Conservation (phyloP, 2,113 vertebrate species). For the Aptenodytes patagonicus region DNA sequence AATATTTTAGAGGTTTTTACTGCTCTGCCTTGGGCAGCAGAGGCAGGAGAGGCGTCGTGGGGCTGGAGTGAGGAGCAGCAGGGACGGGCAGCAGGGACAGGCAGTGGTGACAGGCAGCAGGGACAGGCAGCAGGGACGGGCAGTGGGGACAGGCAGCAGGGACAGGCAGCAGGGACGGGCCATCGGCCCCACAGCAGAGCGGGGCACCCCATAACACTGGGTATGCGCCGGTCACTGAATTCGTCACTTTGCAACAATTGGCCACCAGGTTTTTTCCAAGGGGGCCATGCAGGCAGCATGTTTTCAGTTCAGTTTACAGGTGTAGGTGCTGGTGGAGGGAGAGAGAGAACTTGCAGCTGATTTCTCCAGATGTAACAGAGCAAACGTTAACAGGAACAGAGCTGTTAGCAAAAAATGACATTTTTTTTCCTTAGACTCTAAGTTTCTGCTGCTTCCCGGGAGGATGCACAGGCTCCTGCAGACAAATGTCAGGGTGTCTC, state of each 20-base stretch:
- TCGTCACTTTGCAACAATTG: neutral
- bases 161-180: neutral
- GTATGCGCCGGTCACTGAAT: accelerated
- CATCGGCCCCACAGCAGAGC: neutral
- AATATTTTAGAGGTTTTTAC: neutral
- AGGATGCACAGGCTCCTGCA: neutral
- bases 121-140: neutral
- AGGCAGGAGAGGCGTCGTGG: accelerated
- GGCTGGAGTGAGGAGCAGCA: neutral
- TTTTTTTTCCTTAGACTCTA: neutral
- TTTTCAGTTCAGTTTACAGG: neutral
- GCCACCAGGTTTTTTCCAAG: accelerated
- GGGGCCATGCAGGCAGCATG: neutral
- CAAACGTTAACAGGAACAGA: neutral
- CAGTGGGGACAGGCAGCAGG: neutral
- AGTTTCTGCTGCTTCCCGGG: neutral
- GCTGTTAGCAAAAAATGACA: accelerated
- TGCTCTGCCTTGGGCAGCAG: neutral
- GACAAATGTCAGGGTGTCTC: neutral
- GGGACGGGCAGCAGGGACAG: neutral
- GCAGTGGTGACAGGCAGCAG: neutral
- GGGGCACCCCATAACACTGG: neutral
- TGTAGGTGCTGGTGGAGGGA: neutral
- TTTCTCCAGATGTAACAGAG: neutral
- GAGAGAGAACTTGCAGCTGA: neutral